These are phyloP conservation scores for Autographa gamma DNA, from an alignment of 2,888 invertebrate species.

Conservation along the genomic window DNA sequence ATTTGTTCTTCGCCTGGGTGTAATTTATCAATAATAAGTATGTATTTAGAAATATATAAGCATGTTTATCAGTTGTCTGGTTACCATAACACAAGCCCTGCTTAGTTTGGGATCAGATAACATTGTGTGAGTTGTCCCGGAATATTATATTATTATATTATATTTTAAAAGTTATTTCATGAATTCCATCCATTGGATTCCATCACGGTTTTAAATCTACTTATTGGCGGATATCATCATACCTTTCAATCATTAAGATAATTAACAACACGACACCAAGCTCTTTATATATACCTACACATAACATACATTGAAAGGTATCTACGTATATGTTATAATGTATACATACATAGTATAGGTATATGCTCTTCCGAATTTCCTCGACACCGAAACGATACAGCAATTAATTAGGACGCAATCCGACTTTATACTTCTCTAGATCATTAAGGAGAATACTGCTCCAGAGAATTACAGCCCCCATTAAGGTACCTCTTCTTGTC, in stretches of 20 bases:
- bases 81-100: too few species aligned
- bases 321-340: too few species aligned
- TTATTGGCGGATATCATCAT: neutral
- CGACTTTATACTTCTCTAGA: slow-evolving; percentile 11
- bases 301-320: too few species aligned
- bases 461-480: slow-evolving; percentile 21
- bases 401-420: slow-evolving; percentile 16
- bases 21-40: too few species aligned
- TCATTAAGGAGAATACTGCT: slow-evolving; percentile 24
- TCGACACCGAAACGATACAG: neutral
- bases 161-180: too few species aligned
- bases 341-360: neutral
- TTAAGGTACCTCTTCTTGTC: slow-evolving; percentile 8
- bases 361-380: neutral
- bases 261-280: neutral
- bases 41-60: too few species aligned
- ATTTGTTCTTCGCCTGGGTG: too few species aligned
- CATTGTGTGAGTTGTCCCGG: too few species aligned
- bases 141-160: too few species aligned
- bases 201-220: neutral
- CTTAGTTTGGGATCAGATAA: too few species aligned
- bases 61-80: too few species aligned
- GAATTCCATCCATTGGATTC: too few species aligned
- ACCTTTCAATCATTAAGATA: neutral
- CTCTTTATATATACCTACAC: neutral